Percentiles rank a stretch among this genome's conserved stretches.
These are phyloP conservation scores for Chromoteleia sp. DNA, from an alignment of 2,888 invertebrate species.

Conservation along the genomic window DNA sequence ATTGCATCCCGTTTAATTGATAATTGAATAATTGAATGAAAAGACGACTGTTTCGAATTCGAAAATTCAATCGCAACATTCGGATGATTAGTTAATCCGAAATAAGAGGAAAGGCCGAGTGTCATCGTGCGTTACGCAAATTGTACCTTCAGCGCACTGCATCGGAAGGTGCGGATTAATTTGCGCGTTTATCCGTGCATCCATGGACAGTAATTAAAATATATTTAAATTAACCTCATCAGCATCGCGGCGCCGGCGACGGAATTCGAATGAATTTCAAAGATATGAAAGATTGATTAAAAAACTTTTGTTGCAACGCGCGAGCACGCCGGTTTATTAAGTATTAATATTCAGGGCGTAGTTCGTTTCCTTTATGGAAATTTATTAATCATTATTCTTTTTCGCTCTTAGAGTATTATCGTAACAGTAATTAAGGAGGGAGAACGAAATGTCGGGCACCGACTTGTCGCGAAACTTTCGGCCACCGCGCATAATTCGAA, in stretches of 20 bases:
- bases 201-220: conserved; percentile 52
- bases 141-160: background rate
- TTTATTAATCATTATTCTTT: conserved; percentile 59
- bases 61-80: background rate
- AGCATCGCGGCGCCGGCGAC: conserved; percentile 18
- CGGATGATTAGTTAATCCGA: conserved; percentile 7
- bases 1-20: no score
- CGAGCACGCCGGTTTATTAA: conserved; percentile 41
- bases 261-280: conserved; percentile 57
- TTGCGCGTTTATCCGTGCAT: background rate
- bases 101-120: conserved; percentile 6
- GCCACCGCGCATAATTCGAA: background rate
- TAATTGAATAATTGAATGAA: no score
- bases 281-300: conserved; percentile 68
- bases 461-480: background rate
- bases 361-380: conserved; percentile 52
- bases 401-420: conserved; percentile 36
- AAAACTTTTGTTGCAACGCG: conserved; percentile 60
- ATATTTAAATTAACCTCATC: conserved; percentile 76
- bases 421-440: conserved; percentile 45
- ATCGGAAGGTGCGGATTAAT: conserved; percentile 14
- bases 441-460: conserved; percentile 10
- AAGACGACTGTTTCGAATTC: no score
- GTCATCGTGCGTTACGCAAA: conserved; percentile 8
- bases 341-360: conserved; percentile 50